Conservation (phyloP, 2,888 invertebrate genomes). For the Clitarchus hookeri region DNA sequence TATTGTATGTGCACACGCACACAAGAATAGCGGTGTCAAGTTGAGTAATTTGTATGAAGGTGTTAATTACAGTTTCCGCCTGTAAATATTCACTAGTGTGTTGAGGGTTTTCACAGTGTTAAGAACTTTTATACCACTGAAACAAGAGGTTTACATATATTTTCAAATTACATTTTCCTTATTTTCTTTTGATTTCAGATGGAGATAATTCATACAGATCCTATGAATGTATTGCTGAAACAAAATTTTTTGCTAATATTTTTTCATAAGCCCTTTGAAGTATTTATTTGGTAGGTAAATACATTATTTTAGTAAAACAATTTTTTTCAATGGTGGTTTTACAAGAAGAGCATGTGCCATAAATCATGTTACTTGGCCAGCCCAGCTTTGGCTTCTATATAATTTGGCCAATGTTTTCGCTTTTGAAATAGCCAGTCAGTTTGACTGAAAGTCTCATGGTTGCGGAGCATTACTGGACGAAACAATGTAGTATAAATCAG, state of each 20-base stretch:
- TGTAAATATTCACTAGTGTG: background rate
- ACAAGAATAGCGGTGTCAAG: background rate
- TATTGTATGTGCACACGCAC: background rate
- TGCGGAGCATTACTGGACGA: background rate
- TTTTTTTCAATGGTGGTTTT: background rate
- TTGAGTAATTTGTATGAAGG: background rate
- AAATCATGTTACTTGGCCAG: background rate
- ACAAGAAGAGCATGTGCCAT: background rate
- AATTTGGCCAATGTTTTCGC: background rate
- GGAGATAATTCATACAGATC: background rate
- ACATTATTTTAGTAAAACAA: background rate
- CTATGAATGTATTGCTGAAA: background rate
- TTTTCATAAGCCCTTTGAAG: slow-evolving; percentile 1
- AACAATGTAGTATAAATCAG: background rate
- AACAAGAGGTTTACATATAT: background rate
- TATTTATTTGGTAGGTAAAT: background rate
- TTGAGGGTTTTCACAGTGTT: background rate
- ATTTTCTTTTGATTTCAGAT: background rate
- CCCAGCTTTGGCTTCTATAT: background rate
- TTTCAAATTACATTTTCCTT: too few relatives aligned
- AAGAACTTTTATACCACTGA: background rate
- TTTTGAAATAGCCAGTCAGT: background rate
- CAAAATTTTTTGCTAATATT: background rate
- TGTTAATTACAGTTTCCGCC: background rate
- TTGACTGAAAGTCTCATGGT: background rate